Base-by-base conservation (phyloP, 1,140 invertebrate genomes). In the Euglossa dilemma region DNA sequence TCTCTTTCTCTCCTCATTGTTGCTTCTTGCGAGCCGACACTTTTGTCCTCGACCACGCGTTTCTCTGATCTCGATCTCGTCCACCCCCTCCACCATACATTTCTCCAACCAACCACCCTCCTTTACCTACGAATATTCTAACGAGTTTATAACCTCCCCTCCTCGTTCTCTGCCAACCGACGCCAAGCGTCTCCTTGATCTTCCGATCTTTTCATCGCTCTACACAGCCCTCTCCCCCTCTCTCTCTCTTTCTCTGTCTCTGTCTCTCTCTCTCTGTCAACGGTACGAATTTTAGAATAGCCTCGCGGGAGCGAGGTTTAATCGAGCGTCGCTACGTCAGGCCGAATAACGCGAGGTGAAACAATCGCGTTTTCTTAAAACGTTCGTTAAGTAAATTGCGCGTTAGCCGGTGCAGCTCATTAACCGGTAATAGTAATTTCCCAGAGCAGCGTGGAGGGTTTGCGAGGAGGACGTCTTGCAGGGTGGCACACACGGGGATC, bases 1-100 rank as follows among this genome's bases (percentile, higher is more conserved):
- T 20, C 5, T 57, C 50, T 20, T 54, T 63, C 84, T 64, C 69
- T 56, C 61, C 54, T 81, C 83, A 80, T 81, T 89, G 80, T 89
- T 88, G 79, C 80, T 85, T 66, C 81, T 86, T 67, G 70, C 54
- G 75, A 80, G 72, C 86, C 87, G 47, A 70, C 67, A 84, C 85
- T 83, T 87, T 83, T 61, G 59, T 83, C 50, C 57, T 6, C 23
- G 61, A n/a, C 50, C 80, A 57, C 36, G 43, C 54, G 66, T 23
- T 23, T 20, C 59, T 63, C n/a, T 61, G 45, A 76, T 76, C 64
- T 64, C 59, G 28, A 56, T 56, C 28, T 73, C 25, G 25, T 25
- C 7, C 67, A 25, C 45, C 6, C 9, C 2, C 0, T n/a, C 6
- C 6, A n/a, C 57, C 2, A n/a, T 59, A n/a, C 57, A 20, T 59